Conservation (phyloP, 2,888 invertebrate genomes). For the Thera obeliscata region DNA sequence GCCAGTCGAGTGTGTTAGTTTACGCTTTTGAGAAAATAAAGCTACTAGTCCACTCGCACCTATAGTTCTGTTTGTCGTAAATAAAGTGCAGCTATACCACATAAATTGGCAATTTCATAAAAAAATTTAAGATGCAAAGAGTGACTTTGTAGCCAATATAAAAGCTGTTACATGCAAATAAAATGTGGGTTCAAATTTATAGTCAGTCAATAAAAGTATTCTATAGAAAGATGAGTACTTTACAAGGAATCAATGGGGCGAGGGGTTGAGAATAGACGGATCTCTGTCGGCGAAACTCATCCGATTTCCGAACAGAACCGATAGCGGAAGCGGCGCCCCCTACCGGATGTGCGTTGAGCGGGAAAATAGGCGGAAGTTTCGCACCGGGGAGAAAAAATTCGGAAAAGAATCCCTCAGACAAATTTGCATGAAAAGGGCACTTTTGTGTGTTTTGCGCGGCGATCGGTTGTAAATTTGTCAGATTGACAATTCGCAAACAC, state of each 20-base stretch:
- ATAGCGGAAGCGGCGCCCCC: slow-evolving; percentile 71
- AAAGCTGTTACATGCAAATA: slow-evolving; percentile 18
- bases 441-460: slow-evolving; percentile 72
- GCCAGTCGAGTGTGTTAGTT: not conserved
- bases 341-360: slow-evolving; percentile 78
- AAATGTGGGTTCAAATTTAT: slow-evolving; percentile 41
- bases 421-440: slow-evolving; percentile 82
- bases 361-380: slow-evolving; percentile 83
- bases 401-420: slow-evolving; percentile 71
- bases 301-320: slow-evolving; percentile 75
- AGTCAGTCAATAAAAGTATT: slow-evolving; percentile 70
- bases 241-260: slow-evolving; percentile 62
- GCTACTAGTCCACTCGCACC: not conserved
- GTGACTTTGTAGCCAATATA: slow-evolving; percentile 7
- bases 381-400: slow-evolving; percentile 68
- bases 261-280: slow-evolving; percentile 64
- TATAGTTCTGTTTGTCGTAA: not conserved
- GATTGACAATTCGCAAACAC: slow-evolving; percentile 79
- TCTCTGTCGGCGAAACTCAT: slow-evolving; percentile 64
- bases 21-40: not conserved
- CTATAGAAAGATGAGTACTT: slow-evolving; percentile 68
- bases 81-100: not conserved
- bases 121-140: not conserved
- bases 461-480: slow-evolving; percentile 82
- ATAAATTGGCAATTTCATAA: not conserved